phyloP scores from a whole-genome alignment of 2,888 invertebrate genomes.

The Gymnosoma rotundatum region DNA sequence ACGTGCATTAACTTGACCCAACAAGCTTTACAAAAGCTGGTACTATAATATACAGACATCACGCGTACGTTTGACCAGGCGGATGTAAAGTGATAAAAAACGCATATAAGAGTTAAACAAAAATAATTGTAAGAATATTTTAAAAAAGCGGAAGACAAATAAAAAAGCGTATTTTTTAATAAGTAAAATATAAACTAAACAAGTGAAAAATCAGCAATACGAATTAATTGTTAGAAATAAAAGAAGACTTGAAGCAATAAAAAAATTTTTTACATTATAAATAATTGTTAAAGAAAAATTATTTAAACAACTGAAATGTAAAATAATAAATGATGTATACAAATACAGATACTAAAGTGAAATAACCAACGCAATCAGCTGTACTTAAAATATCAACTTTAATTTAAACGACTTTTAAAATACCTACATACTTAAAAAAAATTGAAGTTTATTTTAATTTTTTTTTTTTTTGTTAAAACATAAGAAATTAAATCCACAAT shows the following conservation, averaged over 20 bases:
- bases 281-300: too few relatives aligned
- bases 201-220: not conserved
- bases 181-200: not conserved
- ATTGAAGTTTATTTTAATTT: too few relatives aligned
- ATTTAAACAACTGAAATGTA: too few relatives aligned
- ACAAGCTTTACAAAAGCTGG: conserved; percentile 54
- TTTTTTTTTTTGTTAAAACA: too few relatives aligned
- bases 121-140: not conserved
- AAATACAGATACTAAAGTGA: too few relatives aligned
- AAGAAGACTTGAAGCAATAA: not conserved
- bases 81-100: conserved; percentile 60
- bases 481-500: not conserved
- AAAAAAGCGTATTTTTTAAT: conserved; percentile 46
- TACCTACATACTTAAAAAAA: too few relatives aligned
- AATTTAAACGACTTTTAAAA: too few relatives aligned
- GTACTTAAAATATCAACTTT: too few relatives aligned
- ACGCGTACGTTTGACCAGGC: conserved; percentile 65
- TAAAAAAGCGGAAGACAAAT: conserved; percentile 2
- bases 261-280: too few relatives aligned
- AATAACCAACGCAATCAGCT: too few relatives aligned
- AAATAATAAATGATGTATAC: too few relatives aligned
- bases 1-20: conserved; percentile 56
- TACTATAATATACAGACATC: conserved; percentile 61
- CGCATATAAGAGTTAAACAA: conserved; percentile 21
- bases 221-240: not conserved